Evolutionary conservation across 2,888 invertebrate genomes (phyloP), one percentile per base, ranked within the genome.

Genomic region (Cyclophora punctaria): DNA sequence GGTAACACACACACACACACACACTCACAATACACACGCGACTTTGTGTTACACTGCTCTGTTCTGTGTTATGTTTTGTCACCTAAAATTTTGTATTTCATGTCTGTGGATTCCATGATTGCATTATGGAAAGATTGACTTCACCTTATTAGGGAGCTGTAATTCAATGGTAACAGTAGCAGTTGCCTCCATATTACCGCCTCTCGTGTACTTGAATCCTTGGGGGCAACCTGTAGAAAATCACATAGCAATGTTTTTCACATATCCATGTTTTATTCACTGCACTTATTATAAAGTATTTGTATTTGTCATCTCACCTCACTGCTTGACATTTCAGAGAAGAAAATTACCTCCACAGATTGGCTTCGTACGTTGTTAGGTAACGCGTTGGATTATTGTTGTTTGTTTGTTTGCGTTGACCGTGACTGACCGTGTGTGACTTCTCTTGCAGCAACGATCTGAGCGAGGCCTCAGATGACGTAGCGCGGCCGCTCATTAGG

Each of bases 401-500:
- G 60, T 58, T 54, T 68, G 57, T 63, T 20, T 20, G 20, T 20
- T 20, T 20, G 20, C 64, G 53, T 64, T 71, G 71, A 78, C 72
- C 73, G 63, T 56, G 40, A 57, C 48, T 70, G 73, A 64, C 20
- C 20, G 20, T 67, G 60, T 71, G 68, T 53, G 58, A 60, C 60
- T 79, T 82, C 73, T 80, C 72, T 86, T 87, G 82, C 87, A 87
- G 87, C 83, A 85, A 85, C 62, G 78, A 80, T 77, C 75, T 84
- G 62, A 66, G 69, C 64, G 81, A 83, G 54, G 78, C 79, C 51
- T 62, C 63, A 49, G 75, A 69, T 62, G 78, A 75, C 50, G 62
- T 71, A 62, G 69, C 68, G 64, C 75, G 77, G 48, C 73, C 71
- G 48, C 60, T 85, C 48, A 86, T 87, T 87, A 87, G 87, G 87